A percentile compares a stretch with the other conserved stretches of the same genome.
phyloP scores from a whole-genome alignment of 2,797 vertebrate species.

The Melanotaenia pygmaea region DNA sequence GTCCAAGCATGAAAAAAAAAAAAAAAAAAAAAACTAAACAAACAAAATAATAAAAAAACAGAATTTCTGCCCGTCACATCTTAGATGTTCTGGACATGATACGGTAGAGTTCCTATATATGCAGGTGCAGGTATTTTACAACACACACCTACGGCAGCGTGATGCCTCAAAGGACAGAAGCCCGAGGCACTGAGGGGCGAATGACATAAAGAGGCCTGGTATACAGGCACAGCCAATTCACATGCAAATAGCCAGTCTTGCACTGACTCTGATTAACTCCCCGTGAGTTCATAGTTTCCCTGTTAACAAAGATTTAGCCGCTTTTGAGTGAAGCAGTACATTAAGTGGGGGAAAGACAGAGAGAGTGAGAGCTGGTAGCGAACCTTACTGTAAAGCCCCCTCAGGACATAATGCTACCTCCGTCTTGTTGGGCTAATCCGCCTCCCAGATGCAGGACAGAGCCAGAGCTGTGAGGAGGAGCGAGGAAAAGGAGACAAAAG shows the following conservation, averaged over 20 bases:
- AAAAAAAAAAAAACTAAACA: background rate
- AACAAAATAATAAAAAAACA: too few relatives aligned
- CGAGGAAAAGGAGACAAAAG: constrained; percentile 64
- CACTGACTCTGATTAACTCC: constrained; percentile 98
- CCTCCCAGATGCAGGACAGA: constrained; percentile 75
- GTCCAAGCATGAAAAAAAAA: background rate
- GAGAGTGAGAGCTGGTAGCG: constrained; percentile 54
- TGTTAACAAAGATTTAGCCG: constrained; percentile 92
- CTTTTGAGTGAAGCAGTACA: constrained; percentile 80
- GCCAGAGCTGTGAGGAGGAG: constrained; percentile 53
- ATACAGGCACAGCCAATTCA: constrained; percentile 90
- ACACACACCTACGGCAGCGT: constrained; percentile 74
- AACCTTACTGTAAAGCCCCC: constrained; percentile 91
- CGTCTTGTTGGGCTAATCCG: constrained; percentile 83
- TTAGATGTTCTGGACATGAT: background rate
- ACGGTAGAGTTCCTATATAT: constrained; percentile 2
- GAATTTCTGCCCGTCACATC: background rate
- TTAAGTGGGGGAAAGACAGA: constrained; percentile 71
- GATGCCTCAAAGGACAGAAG: constrained; percentile 88
- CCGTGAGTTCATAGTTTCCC: constrained; percentile 98
- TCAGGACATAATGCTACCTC: constrained; percentile 89
- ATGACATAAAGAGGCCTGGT: constrained; percentile 87
- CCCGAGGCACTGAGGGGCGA: constrained; percentile 87
- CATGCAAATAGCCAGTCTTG: constrained; percentile 94
- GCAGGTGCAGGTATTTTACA: constrained; percentile 31